Evolutionary conservation across 2,888 invertebrate species (phyloP).

Genomic region (Caenorhabditis drosophilae): DNA sequence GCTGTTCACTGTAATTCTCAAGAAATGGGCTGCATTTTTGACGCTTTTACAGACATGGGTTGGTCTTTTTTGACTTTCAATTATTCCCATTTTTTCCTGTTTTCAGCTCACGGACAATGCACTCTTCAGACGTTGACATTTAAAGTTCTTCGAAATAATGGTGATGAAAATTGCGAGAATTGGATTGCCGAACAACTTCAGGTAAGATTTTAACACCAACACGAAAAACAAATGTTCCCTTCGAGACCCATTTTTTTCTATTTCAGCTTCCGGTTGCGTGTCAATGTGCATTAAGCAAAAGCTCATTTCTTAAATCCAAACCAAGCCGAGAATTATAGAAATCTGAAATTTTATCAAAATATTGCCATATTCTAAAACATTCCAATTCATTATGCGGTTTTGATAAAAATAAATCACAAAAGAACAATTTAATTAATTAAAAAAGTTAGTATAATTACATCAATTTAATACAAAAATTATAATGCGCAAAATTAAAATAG

Average conservation of each 20-base stretch:
- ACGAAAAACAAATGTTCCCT: neutral
- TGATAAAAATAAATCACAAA: neutral
- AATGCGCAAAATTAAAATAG: neutral
- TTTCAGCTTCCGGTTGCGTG: conserved; percentile 62
- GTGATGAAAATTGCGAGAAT: conserved; percentile 54
- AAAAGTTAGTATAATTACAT: neutral
- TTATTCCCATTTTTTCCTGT: neutral
- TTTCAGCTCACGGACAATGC: conserved; percentile 63
- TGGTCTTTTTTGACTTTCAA: neutral
- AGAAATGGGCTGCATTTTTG: conserved; percentile 60
- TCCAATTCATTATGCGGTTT: conserved; percentile 1
- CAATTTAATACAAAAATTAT: neutral
- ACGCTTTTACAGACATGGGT: conserved; percentile 54
- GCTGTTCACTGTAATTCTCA: conserved; percentile 58
- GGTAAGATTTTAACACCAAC: no score
- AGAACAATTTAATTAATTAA: neutral
- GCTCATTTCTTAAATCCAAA: conserved; percentile 46
- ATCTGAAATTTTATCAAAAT: neutral
- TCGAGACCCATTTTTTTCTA: neutral
- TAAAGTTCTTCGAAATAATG: conserved; percentile 57
- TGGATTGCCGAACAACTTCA: conserved; percentile 55
- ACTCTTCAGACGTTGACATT: conserved; percentile 49
- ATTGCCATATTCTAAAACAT: neutral
- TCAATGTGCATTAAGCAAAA: conserved; percentile 58
- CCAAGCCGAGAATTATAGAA: conserved; percentile 28